phyloP scores from a whole-genome alignment of 2,113 vertebrate species.

The Ctenodactylus gundi region DNA sequence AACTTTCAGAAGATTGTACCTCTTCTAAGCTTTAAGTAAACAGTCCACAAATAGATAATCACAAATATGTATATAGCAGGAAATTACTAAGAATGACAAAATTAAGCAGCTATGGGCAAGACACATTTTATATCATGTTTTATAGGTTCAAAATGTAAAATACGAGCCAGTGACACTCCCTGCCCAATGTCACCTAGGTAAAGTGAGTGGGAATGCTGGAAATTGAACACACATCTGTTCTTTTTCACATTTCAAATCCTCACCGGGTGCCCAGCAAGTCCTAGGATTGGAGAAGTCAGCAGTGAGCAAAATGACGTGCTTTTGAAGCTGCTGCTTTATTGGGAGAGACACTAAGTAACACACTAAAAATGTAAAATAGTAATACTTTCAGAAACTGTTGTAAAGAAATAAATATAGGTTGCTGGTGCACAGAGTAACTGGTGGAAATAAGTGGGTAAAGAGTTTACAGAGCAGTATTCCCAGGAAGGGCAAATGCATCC shows the following conservation, averaged over 20 bases:
- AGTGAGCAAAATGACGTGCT: not conserved
- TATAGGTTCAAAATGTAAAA: not conserved
- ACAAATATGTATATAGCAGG: not conserved
- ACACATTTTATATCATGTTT: not conserved
- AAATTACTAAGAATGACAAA: not conserved
- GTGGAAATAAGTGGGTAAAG: not conserved
- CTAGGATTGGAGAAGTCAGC: accelerated
- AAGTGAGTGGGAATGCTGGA: not conserved
- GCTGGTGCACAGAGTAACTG: not conserved
- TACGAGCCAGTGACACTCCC: not conserved
- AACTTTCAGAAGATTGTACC: not conserved
- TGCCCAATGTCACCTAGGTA: not conserved
- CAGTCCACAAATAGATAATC: not conserved
- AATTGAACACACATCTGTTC: not conserved
- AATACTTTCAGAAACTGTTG: not conserved
- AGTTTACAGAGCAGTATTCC: not conserved
- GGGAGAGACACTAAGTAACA: not conserved
- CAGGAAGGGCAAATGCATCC: too few species aligned
- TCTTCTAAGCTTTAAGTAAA: not conserved
- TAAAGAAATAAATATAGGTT: not conserved
- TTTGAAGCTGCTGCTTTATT: not conserved
- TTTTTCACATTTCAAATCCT: not conserved
- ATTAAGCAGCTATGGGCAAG: not conserved
- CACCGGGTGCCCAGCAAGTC: not conserved
- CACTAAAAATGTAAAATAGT: not conserved